Percentiles rank a stretch among this genome's conserved stretches.
Evolutionary conservation across 2,888 invertebrate genomes (phyloP).

Genomic region (Campoplex nolae): DNA sequence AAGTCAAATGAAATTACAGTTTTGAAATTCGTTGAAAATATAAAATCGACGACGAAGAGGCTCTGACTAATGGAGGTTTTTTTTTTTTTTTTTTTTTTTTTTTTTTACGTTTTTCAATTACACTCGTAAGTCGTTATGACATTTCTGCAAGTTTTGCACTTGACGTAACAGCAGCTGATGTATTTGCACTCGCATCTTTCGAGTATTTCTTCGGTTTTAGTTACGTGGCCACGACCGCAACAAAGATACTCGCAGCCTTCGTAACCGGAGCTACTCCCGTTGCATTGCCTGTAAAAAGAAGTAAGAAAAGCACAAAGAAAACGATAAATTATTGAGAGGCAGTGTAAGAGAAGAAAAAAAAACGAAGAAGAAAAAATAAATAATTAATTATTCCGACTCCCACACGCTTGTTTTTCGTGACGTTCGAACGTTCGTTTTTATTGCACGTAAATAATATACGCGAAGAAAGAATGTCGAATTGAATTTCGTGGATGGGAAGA

Average conservation of each 20-base stretch:
- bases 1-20: neutral
- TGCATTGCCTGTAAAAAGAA: conserved; percentile 88
- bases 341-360: neutral
- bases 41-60: neutral
- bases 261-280: conserved; percentile 88
- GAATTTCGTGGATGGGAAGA: conserved; percentile 65
- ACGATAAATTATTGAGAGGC: conserved; percentile 33
- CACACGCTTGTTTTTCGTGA: conserved; percentile 33
- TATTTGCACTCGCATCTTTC: conserved; percentile 94
- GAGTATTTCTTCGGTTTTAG: conserved; percentile 88
- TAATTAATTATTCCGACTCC: conserved; percentile 25
- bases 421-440: conserved; percentile 24
- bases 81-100: too few relatives aligned
- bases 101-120: conserved; percentile 84
- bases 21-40: neutral
- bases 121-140: conserved; percentile 91
- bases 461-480: conserved; percentile 51
- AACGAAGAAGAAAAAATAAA: too few relatives aligned
- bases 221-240: conserved; percentile 92
- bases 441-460: conserved; percentile 50
- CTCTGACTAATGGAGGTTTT: neutral
- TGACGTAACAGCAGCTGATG: conserved; percentile 95
- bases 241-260: conserved; percentile 93
- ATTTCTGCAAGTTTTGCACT: conserved; percentile 92
- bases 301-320: conserved; percentile 62